Evolutionary conservation across 2,113 vertebrate genomes (phyloP), one percentile per base, ranked within the genome.

Genomic region (Platysteira castanea): DNA sequence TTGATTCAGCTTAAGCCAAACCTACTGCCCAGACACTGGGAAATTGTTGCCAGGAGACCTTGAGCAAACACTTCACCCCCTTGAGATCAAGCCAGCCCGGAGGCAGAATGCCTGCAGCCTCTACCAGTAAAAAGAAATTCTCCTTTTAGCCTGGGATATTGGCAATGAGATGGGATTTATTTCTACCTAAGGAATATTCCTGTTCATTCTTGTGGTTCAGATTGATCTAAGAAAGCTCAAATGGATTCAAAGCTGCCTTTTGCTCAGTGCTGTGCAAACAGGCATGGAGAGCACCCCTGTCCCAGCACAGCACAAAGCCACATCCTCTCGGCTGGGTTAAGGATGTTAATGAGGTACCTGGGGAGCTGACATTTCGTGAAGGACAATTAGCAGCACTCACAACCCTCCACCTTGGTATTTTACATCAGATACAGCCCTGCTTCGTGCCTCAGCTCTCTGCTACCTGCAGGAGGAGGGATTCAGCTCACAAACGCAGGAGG

Each of bases 331-430:
- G 70, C 78, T 80, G 70, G 60, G 46, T 44, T 60, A 37, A 79
- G 49, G 89, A 67, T 60, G 64, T 4, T 95, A 91, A 95, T 96
- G 59, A 87, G 81, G 9, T 42, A 82, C 92, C 84, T 67, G 73
- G 95, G 89, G 95, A 96, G 54, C 64, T 94, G 95, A 67, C 68
- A 92, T 95, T 94, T 87, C 6, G 14, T 74, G 63, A 60, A 86
- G 60, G 56, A 93, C 68, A 87, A 91, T 87, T 70, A 95, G 54
- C 80, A 81, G 68, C 59, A 21, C 21, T 68, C 80, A 57, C 53
- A 73, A 2, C 37, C 41, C 46, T 69, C 63, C 37, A 39, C 49
- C 49, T 65, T 1, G 1, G 26, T 73, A 46, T 94, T 90, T 93
- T 22, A n/a, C 37, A 76, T 41, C 44, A 65, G 35, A 35, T 2